Evolutionary conservation across 2,113 vertebrate genomes (phyloP).

Genomic region (Pandion haliaetus): DNA sequence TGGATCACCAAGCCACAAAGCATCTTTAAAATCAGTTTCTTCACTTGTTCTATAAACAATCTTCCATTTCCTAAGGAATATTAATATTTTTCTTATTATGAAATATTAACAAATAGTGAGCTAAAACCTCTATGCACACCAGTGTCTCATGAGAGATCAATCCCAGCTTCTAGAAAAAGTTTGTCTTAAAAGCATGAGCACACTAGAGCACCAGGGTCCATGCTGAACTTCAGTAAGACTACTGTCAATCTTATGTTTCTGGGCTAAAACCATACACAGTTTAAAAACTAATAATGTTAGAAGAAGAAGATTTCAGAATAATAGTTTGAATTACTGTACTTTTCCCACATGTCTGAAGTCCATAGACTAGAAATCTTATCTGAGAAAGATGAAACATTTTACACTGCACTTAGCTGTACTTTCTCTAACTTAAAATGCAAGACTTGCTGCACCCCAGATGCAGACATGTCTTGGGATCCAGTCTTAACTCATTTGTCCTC

Average conservation of each 20-base stretch:
- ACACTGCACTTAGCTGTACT: background rate
- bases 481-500: background rate
- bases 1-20: background rate
- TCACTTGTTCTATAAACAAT: background rate
- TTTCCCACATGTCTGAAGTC: background rate
- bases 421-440: background rate
- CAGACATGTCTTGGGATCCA: background rate
- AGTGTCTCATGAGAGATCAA: background rate
- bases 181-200: background rate
- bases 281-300: background rate
- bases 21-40: background rate
- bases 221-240: background rate
- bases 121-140: background rate
- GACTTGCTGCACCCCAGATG: accelerated
- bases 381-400: background rate
- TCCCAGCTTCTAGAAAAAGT: background rate
- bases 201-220: background rate
- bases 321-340: background rate
- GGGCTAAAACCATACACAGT: background rate
- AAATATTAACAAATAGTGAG: background rate
- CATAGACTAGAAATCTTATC: background rate
- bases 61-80: background rate
- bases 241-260: background rate
- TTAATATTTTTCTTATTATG: background rate
- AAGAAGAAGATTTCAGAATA: background rate